These are phyloP conservation scores for Gymnogyps californianus DNA, from an alignment of 2,113 vertebrate genomes.

Conservation along the genomic window DNA sequence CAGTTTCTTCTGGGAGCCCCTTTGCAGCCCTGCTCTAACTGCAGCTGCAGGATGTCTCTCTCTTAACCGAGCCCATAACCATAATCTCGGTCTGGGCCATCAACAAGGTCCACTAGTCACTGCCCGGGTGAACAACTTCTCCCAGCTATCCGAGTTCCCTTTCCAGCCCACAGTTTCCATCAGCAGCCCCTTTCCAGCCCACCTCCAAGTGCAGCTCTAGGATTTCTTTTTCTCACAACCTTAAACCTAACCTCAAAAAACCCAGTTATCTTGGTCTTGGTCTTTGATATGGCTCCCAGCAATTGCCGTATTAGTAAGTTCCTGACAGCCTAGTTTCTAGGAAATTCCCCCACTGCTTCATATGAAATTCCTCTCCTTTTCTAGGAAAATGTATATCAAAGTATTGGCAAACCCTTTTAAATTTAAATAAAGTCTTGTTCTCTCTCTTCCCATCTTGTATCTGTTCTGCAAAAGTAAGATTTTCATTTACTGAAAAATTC, in stretches of 20 bases:
- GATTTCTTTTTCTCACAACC: background rate
- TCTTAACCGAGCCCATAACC: fast-evolving
- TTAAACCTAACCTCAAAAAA: background rate
- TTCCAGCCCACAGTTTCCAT: background rate
- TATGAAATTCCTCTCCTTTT: background rate
- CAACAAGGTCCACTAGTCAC: background rate
- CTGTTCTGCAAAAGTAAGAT: background rate
- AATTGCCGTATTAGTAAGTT: background rate
- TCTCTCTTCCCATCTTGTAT: background rate
- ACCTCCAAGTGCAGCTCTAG: background rate
- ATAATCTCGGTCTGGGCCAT: background rate
- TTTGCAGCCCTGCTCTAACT: background rate
- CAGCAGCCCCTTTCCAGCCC: background rate
- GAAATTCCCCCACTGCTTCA: background rate
- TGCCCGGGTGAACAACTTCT: background rate
- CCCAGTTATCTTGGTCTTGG: background rate
- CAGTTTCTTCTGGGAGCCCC: background rate
- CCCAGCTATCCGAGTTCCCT: background rate
- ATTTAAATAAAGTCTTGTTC: background rate
- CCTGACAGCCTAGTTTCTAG: background rate
- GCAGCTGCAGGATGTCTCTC: background rate
- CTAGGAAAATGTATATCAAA: background rate
- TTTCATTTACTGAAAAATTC: background rate
- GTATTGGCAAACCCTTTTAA: background rate
- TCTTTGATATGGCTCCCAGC: background rate